phyloP scores from a whole-genome alignment of 2,888 invertebrate species.

The Acrobasis consociella region DNA sequence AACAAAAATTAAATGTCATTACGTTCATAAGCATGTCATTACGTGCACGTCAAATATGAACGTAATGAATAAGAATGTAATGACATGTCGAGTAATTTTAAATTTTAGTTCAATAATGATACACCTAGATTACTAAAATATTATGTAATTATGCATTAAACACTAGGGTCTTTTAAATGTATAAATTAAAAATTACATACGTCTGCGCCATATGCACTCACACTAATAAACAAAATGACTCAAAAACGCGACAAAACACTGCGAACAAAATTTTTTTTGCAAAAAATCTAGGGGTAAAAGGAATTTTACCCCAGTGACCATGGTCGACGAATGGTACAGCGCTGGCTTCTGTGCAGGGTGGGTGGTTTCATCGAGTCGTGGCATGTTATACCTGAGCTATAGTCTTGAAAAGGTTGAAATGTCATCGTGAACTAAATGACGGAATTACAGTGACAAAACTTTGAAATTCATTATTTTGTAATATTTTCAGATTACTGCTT shows the following conservation, averaged over 20 bases:
- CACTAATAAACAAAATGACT: conserved; percentile 4
- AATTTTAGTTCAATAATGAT: background rate
- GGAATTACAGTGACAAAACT: conserved; percentile 8
- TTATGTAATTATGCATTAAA: conserved; percentile 8
- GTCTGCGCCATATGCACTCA: background rate
- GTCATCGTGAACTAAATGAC: conserved; percentile 7
- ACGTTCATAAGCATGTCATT: no score
- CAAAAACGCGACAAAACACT: background rate
- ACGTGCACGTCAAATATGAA: no score
- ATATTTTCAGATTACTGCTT: background rate
- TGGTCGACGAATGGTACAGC: background rate
- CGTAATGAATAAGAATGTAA: no score
- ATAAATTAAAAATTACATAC: background rate
- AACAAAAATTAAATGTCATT: no score
- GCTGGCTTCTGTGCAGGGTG: background rate
- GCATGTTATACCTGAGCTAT: background rate
- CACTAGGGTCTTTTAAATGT: conserved; percentile 1
- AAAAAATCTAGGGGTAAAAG: background rate
- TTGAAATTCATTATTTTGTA: conserved; percentile 7
- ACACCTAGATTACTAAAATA: conserved; percentile 1
- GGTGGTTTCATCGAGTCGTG: conserved; percentile 7
- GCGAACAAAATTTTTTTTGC: conserved; percentile 1
- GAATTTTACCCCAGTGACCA: background rate
- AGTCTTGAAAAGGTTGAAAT: background rate
- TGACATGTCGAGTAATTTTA: no score